Evolutionary conservation across 2,888 invertebrate genomes (phyloP).

Genomic region (Hydrotaea cyrtoneurina): DNA sequence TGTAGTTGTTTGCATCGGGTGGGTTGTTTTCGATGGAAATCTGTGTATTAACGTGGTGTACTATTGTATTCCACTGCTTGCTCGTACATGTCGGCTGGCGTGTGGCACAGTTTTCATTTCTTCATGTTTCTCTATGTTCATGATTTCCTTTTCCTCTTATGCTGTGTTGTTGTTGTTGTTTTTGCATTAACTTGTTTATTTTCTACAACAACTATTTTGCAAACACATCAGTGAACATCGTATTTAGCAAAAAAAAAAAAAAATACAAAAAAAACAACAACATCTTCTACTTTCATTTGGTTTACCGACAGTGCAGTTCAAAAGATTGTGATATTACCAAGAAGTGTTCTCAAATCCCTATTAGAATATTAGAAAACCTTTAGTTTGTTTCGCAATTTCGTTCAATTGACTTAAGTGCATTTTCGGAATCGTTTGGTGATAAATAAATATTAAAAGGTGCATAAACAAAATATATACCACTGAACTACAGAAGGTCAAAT

Average conservation of each 20-base stretch:
- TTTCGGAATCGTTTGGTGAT: too few species aligned
- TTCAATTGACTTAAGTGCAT: too few species aligned
- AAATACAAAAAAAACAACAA: too few species aligned
- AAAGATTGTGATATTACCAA: neutral
- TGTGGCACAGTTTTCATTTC: constrained; percentile 70
- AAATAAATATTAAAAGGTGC: too few species aligned
- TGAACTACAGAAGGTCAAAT: too few species aligned
- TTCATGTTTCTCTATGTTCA: constrained; percentile 34
- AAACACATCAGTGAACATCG: neutral
- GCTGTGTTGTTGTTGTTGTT: constrained; percentile 26
- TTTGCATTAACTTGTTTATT: constrained; percentile 38
- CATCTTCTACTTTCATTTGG: constrained; percentile 56
- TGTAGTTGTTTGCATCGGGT: neutral
- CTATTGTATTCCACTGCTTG: neutral
- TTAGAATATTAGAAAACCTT: too few species aligned
- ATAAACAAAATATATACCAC: too few species aligned
- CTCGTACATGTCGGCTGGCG: constrained; percentile 67
- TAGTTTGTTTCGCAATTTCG: too few species aligned
- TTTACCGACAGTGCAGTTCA: neutral
- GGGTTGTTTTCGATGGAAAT: constrained; percentile 22
- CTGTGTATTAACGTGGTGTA: constrained; percentile 3
- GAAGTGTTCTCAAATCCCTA: too few species aligned
- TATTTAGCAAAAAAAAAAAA: neutral
- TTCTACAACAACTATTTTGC: neutral
- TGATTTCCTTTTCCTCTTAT: constrained; percentile 62